A percentile compares a stretch with the other conserved stretches of the same genome.
phyloP scores from a whole-genome alignment of 2,888 invertebrate genomes.

The Frankliniella fusca region DNA sequence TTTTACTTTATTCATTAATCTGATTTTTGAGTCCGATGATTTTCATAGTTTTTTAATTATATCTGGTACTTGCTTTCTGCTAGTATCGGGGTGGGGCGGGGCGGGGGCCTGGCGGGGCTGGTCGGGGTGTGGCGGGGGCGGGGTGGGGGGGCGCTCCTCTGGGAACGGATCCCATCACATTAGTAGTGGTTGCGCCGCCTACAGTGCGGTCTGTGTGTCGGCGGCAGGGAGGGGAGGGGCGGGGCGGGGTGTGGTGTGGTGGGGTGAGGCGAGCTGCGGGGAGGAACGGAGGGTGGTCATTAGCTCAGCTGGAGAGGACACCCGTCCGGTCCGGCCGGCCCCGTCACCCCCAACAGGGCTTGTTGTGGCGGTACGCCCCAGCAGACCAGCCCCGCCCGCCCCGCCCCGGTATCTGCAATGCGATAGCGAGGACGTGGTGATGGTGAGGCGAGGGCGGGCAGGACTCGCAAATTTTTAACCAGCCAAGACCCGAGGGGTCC shows the following conservation, averaged over 20 bases:
- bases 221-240: not conserved
- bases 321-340: not conserved
- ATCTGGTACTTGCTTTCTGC: too few species aligned
- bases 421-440: not conserved
- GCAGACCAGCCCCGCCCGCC: not conserved
- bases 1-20: too few species aligned
- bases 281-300: not conserved
- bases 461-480: not conserved
- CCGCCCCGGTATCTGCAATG: not conserved
- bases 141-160: not conserved
- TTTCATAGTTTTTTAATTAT: too few species aligned
- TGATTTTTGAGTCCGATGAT: too few species aligned
- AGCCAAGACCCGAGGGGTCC: too few species aligned
- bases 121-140: not conserved
- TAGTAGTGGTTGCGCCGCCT: conserved; percentile 4
- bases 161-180: conserved; percentile 16
- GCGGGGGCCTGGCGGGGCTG: not conserved
- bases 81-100: not conserved
- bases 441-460: not conserved
- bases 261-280: not conserved
- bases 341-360: not conserved
- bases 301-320: not conserved
- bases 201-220: not conserved
- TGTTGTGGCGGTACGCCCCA: not conserved
- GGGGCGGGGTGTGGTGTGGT: not conserved